A percentile compares a stretch with the other conserved stretches of the same genome.
Evolutionary conservation across 64 coral and sea anemone species (phyloP).

Genomic region (Pocillopora verrucosa): DNA sequence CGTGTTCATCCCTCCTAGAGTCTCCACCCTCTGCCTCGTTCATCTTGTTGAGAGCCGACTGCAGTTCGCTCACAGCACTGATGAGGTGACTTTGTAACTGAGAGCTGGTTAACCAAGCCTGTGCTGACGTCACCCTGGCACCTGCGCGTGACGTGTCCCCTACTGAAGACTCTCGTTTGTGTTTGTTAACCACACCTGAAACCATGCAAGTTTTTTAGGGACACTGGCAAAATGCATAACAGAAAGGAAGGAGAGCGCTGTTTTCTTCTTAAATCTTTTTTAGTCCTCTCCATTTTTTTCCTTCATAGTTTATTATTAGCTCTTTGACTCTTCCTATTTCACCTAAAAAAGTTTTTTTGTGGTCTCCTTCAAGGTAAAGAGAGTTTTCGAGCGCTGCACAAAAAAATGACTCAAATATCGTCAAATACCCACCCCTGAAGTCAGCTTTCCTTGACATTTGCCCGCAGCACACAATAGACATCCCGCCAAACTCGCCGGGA

Average conservation of each 20-base stretch:
- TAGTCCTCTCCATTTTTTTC: too few relatives aligned
- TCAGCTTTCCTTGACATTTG: conserved; percentile 24
- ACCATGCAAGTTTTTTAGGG: too few relatives aligned
- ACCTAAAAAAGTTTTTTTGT: too few relatives aligned
- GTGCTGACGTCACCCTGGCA: conserved; percentile 13
- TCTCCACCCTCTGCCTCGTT: conserved; percentile 25
- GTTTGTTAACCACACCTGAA: not conserved
- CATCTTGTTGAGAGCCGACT: conserved; percentile 51
- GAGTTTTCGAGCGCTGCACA: too few relatives aligned
- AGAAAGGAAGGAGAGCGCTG: not conserved
- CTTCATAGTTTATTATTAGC: too few relatives aligned
- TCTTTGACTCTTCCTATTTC: too few relatives aligned
- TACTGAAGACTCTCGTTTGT: not conserved
- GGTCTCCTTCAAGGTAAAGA: too few relatives aligned
- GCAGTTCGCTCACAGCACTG: conserved; percentile 68
- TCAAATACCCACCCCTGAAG: conserved; percentile 66
- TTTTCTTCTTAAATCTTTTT: not conserved
- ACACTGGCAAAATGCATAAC: too few relatives aligned
- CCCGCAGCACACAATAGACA: conserved; percentile 71
- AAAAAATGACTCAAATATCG: too few relatives aligned
- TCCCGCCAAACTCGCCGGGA: conserved; percentile 79
- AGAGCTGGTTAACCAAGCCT: conserved; percentile 78
- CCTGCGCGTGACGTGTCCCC: conserved; percentile 46
- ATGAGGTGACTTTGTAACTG: conserved; percentile 76
- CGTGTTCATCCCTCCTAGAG: not conserved